Conservation (phyloP, 2,113 vertebrate species). For the Geococcyx californianus region DNA sequence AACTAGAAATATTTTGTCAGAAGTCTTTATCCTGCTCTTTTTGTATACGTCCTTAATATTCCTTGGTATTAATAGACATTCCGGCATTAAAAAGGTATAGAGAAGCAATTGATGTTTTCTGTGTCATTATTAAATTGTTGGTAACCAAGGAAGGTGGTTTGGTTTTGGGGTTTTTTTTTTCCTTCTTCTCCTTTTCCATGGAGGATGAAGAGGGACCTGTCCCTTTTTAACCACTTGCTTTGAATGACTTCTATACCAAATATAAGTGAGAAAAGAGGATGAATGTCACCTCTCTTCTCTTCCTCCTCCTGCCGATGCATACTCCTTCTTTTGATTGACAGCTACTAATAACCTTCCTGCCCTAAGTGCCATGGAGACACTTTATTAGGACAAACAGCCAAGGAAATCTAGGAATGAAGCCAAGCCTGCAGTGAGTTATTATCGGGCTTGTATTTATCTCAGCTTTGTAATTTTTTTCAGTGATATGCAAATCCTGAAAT, state of each 20-base stretch:
- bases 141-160: constrained; percentile 68
- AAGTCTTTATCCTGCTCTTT: constrained; percentile 57
- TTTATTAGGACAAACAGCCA: constrained; percentile 91
- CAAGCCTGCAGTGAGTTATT: constrained; percentile 93
- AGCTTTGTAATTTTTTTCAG: constrained; percentile 87
- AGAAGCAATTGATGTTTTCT: constrained; percentile 75
- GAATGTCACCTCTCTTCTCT: constrained; percentile 85
- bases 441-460: constrained; percentile 85
- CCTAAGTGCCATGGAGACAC: constrained; percentile 86
- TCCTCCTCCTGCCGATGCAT: constrained; percentile 76
- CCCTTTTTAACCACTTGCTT: constrained; percentile 82
- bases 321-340: constrained; percentile 88
- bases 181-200: constrained; percentile 55
- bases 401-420: constrained; percentile 89
- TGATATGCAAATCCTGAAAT: constrained; percentile 90
- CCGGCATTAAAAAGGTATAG: constrained; percentile 69
- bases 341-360: constrained; percentile 91
- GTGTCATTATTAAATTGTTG: constrained; percentile 76
- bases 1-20: constrained; percentile 42
- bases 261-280: constrained; percentile 80
- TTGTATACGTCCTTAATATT: constrained; percentile 72
- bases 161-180: neutral
- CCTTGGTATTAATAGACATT: constrained; percentile 66
- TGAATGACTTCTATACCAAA: constrained; percentile 82
- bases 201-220: constrained; percentile 74